phyloP scores from a whole-genome alignment of 35 echinoderm and acorn worm genomes.

The Apostichopus japonicus region DNA sequence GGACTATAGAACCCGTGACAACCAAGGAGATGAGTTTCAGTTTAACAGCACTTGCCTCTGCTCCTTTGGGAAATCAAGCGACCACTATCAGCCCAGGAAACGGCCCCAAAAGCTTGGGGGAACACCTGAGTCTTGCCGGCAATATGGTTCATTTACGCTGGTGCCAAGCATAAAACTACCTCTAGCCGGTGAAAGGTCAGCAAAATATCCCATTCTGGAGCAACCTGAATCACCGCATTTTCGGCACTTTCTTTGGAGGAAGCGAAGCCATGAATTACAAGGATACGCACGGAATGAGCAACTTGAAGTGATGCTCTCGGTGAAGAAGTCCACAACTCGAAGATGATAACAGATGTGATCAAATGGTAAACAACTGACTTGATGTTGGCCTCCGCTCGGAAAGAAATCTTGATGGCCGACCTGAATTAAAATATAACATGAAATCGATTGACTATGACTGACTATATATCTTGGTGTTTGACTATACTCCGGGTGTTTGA shows the following conservation, averaged over 20 bases:
- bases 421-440: background rate
- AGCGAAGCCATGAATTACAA: constrained; percentile 30
- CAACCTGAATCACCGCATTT: background rate
- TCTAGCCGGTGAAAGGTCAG: background rate
- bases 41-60: background rate
- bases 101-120: constrained; percentile 1
- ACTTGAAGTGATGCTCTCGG: constrained; percentile 25
- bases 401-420: constrained; percentile 52
- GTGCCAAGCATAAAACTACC: constrained; percentile 50
- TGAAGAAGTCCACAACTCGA: constrained; percentile 1
- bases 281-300: constrained; percentile 36
- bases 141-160: constrained; percentile 19
- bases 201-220: constrained; percentile 50
- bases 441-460: too few species aligned
- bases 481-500: too few species aligned
- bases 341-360: constrained; percentile 14
- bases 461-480: too few species aligned
- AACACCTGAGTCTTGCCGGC: background rate
- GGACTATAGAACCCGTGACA: too few species aligned
- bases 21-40: too few species aligned
- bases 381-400: constrained; percentile 21
- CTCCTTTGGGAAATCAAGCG: background rate
- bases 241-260: background rate
- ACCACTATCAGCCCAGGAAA: background rate
- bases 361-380: constrained; percentile 16